Conservation (phyloP, 2,113 vertebrate genomes). For the Potamarius usumacintae region DNA sequence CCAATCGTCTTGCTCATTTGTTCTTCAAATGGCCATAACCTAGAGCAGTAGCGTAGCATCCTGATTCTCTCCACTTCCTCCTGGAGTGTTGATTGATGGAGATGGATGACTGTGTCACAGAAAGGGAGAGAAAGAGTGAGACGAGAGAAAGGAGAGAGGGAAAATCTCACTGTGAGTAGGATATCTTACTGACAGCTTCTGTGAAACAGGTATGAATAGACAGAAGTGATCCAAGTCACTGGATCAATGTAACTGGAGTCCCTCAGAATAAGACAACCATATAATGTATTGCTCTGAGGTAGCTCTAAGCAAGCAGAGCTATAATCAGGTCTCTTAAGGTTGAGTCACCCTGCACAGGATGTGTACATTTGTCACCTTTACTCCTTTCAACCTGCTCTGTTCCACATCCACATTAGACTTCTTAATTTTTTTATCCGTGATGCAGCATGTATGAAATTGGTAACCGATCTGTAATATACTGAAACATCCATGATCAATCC, state of each 20-base stretch:
- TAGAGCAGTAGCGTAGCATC: not conserved
- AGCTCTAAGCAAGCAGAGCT: not conserved
- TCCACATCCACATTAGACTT: not conserved
- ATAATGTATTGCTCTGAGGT: not conserved
- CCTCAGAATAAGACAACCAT: not conserved
- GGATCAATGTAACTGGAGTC: not conserved
- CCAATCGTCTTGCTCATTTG: slow-evolving; percentile 7
- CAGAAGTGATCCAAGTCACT: slow-evolving; percentile 9
- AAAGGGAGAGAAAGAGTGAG: not conserved
- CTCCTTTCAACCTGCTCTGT: slow-evolving; percentile 4
- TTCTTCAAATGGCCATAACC: slow-evolving; percentile 10
- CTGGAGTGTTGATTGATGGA: not conserved
- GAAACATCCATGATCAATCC: too few relatives aligned
- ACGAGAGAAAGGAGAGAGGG: not conserved
- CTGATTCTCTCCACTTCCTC: not conserved
- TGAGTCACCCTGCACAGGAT: not conserved
- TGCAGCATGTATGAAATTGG: too few relatives aligned
- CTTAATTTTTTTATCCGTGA: too few relatives aligned
- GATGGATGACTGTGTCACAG: slow-evolving; percentile 1
- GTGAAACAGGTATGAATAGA: not conserved
- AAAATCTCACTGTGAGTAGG: not conserved
- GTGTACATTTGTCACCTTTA: slow-evolving; percentile 1
- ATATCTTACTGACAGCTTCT: slow-evolving; percentile 8
- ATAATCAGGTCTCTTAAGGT: slow-evolving; percentile 8
- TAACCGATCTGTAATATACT: too few relatives aligned